Base-by-base conservation (phyloP, 2,113 vertebrate genomes). In the Ancistrus triradiatus region DNA sequence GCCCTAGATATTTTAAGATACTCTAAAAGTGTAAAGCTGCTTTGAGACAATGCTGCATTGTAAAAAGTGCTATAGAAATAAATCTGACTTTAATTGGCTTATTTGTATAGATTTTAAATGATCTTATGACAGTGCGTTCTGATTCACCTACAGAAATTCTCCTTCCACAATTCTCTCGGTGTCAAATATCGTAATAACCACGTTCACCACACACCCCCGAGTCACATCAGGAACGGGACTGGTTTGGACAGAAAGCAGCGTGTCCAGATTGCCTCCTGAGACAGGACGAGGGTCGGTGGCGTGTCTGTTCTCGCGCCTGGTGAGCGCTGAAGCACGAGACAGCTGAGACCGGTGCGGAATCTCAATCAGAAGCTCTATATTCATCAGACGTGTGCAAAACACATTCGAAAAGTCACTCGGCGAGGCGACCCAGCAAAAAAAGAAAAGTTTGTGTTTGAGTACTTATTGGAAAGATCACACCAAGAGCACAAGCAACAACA, bases 241-340 rank as follows among this genome's bases (percentile, higher is more conserved):
- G 60, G 60, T 49, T 59, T 59, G 49, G 66, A 73, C 66, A 73
- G 63, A 63, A 66, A 61, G 53, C 70, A 63, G 65, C 65, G 47
- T 40, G 70, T 73, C 70, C 65, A 59, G 19, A 64, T 53, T 63
- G 44, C 31, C 68, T 65, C 59, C 31, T 37, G 65, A 59, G 70
- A 72, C 70, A 67, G 53, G 46, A 68, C 63, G 35, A 33, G 59
- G 70, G 53, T 59, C 57, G 47, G 38, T 68, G 59, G 59, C 22
- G 5, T 22, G 62, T 65, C 19, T 52, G 62, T 50, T 63, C 57
- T 25, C 38, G 8, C 50, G 50, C 17, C 11, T 66, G 31, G 19
- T 7, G 17, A 43, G 22, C 40, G 55, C 37, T 25, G 50, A 56
- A 7, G 40, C 40, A 4, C 9, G 3, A 38, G 19, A 61, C 15